Percentiles rank a stretch among this genome's conserved stretches.
Conservation (phyloP, 2,888 invertebrate species). For the Rhagophthalmus giganteus region DNA sequence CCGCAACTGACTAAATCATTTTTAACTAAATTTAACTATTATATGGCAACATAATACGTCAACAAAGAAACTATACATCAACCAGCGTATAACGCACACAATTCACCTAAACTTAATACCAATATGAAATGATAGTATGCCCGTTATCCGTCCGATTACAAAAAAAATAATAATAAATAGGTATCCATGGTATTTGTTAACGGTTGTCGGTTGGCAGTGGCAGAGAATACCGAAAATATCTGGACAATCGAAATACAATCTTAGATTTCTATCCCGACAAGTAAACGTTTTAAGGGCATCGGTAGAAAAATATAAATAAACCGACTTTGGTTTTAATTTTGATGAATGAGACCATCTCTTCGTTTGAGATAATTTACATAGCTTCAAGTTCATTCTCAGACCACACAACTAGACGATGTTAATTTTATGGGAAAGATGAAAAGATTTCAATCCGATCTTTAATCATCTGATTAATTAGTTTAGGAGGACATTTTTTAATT, state of each 20-base stretch:
- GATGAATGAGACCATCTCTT: conserved; percentile 39
- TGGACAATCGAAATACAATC: conserved; percentile 49
- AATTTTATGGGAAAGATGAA: conserved; percentile 37
- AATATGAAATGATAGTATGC: not conserved
- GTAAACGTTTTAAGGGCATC: conserved; percentile 19
- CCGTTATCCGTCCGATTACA: too few species aligned
- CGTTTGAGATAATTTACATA: conserved; percentile 42
- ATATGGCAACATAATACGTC: conserved; percentile 1
- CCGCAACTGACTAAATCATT: conserved; percentile 3
- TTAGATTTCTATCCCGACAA: conserved; percentile 40
- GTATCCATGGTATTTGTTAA: conserved; percentile 38
- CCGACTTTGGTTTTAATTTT: conserved; percentile 37
- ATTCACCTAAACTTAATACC: not conserved
- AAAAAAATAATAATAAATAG: conserved; percentile 36
- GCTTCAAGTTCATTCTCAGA: conserved; percentile 33
- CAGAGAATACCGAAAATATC: conserved; percentile 53
- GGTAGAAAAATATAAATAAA: conserved; percentile 28
- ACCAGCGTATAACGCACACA: not conserved
- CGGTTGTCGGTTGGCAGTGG: conserved; percentile 43
- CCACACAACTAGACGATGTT: conserved; percentile 39
- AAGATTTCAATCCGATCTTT: conserved; percentile 28
- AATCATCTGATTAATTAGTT: conserved; percentile 20
- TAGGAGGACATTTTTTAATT: not conserved
- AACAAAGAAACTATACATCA: too few species aligned
- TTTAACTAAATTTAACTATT: conserved; percentile 4